Evolutionary conservation across 2,113 vertebrate species (phyloP).

Genomic region (Corydoras maculifer): DNA sequence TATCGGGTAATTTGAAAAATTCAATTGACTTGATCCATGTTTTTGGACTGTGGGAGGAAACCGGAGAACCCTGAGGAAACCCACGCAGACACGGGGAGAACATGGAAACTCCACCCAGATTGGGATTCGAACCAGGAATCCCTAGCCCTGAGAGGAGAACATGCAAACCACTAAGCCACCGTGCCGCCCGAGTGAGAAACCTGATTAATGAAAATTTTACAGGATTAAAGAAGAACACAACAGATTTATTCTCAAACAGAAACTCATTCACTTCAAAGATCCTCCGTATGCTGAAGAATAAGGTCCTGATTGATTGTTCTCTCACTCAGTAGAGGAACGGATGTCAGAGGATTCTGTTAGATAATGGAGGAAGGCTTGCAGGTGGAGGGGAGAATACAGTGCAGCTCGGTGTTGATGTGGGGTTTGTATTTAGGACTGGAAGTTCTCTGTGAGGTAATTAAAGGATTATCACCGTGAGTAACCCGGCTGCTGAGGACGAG

Average conservation of each 20-base stretch:
- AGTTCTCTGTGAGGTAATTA: conserved; percentile 57
- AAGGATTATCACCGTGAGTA: conserved; percentile 61
- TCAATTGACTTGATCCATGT: too few relatives aligned
- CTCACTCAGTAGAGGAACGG: neutral
- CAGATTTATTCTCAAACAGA: neutral
- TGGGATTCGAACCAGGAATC: too few relatives aligned
- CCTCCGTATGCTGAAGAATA: neutral
- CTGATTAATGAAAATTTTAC: neutral
- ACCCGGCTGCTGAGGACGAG: conserved; percentile 36
- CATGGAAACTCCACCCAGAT: too few relatives aligned
- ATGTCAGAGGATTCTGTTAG: neutral
- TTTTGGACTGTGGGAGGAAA: too few relatives aligned
- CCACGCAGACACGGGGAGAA: too few relatives aligned
- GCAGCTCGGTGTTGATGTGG: neutral
- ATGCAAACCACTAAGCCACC: too few relatives aligned
- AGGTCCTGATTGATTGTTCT: neutral
- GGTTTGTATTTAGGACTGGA: conserved; percentile 34
- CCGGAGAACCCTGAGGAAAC: too few relatives aligned
- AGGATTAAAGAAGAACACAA: neutral
- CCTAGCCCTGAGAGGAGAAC: too few relatives aligned
- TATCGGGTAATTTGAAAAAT: too few relatives aligned
- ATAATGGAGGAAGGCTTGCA: neutral
- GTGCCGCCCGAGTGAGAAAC: too few relatives aligned
- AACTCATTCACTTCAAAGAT: neutral
- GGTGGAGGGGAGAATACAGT: neutral